Base-by-base conservation (phyloP, 2,113 vertebrate species). In the Anguilla rostrata region DNA sequence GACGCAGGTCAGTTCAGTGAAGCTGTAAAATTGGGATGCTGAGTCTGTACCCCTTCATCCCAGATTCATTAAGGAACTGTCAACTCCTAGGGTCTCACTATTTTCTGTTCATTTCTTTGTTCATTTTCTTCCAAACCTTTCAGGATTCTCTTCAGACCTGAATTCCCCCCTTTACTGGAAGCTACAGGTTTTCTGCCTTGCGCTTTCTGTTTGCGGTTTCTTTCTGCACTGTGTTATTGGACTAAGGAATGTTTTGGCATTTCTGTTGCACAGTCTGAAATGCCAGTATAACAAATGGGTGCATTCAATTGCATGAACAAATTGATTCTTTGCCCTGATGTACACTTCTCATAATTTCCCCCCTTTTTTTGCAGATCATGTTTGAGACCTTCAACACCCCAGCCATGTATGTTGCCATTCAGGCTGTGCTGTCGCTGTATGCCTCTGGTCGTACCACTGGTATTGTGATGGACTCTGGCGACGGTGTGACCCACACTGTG, bases 381-480 rank as follows among this genome's bases (percentile, higher is more conserved):
- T 99, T 99, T 0, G 98, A 99, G 97, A 99, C 98, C 94, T 99
- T 99, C 97, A 99, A 99, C 96, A 99, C 98, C 90, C 98, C 98
- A 29, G 98, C 98, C 95, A 99, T 99, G 98, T 99, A 99, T 88
- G 98, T 99, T 92, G 98, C 98, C 95, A 99, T 99, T 94, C 98
- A 99, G 96, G 98, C 98, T 41, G 98, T 99, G 95, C 92, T 99
- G 96, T 99, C 98, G 92, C 96, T 99, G 95, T 99, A 99, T 16
- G 98, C 98, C 96, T 99, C 98, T 93, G 98, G 98, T 94, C 98
- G 98, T 92, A 99, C 98, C 95, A 99, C 98, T 90, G 98, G 98
- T 96, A 99, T 99, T 75, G 98, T 99, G 96, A 99, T 99, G 98
- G 98, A 99, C 96, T 99, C 98, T 92, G 98, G 98, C 92, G 98